These are phyloP conservation scores for Cryptocephalus moraei DNA, from an alignment of 2,888 invertebrate species.

Conservation along the genomic window DNA sequence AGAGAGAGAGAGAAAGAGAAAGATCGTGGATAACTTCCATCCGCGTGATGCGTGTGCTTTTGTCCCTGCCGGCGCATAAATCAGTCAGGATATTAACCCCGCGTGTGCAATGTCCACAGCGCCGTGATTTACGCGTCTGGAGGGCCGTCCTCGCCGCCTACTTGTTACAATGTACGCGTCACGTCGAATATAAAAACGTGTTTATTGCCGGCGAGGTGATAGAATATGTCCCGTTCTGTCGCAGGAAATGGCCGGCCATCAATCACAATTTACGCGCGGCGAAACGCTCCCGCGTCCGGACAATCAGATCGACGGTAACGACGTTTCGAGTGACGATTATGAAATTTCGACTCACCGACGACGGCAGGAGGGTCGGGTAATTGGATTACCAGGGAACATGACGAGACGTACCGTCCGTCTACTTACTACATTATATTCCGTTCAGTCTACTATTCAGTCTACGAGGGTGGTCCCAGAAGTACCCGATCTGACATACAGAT, in stretches of 20 bases:
- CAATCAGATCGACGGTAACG: no score
- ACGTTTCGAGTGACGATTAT: no score
- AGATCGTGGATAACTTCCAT: neutral
- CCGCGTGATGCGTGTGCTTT: neutral
- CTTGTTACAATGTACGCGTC: slow-evolving; percentile 34
- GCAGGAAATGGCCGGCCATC: slow-evolving; percentile 35
- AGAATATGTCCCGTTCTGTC: slow-evolving; percentile 33
- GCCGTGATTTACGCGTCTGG: slow-evolving; percentile 37
- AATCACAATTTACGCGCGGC: slow-evolving; percentile 18
- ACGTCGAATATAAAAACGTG: slow-evolving; percentile 36
- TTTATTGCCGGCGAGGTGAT: slow-evolving; percentile 34
- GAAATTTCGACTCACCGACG: no score
- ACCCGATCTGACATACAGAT: no score
- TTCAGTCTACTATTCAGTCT: no score
- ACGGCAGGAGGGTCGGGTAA: no score
- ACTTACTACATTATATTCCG: no score
- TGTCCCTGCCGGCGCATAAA: slow-evolving; percentile 19
- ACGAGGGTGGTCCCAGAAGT: no score
- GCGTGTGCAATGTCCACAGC: slow-evolving; percentile 35
- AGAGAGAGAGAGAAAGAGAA: no score
- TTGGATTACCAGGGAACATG: no score
- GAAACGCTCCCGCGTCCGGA: no score
- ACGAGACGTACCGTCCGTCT: no score
- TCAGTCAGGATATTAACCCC: slow-evolving; percentile 38
- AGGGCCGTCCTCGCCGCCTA: slow-evolving; percentile 35